Percentiles rank a stretch among this genome's conserved stretches.
Evolutionary conservation across 2,888 invertebrate species (phyloP).

Genomic region (Bursaphelenchus okinawaensis): DNA sequence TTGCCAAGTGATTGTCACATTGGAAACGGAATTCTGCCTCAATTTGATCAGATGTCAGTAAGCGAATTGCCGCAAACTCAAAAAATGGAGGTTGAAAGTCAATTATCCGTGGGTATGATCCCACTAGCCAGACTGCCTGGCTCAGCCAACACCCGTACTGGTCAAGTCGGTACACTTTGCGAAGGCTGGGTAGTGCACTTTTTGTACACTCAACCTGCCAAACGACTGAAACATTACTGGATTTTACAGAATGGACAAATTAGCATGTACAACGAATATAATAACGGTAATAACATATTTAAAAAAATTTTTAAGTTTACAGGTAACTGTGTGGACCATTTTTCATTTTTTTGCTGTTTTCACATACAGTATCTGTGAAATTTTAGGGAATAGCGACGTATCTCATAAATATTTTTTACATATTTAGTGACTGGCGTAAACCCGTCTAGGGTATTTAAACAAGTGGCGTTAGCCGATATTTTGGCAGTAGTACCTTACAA

Average conservation of each 20-base stretch:
- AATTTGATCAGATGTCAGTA: slow-evolving; percentile 32
- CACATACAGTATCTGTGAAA: background rate
- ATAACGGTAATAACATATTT: slow-evolving; percentile 45
- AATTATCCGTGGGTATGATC: slow-evolving; percentile 34
- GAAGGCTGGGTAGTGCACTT: slow-evolving; percentile 58
- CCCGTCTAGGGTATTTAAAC: slow-evolving; percentile 41
- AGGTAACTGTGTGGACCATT: background rate
- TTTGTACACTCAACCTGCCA: slow-evolving; percentile 40
- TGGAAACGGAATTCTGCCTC: slow-evolving; percentile 28
- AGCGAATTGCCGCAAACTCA: slow-evolving; percentile 8
- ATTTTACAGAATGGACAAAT: slow-evolving; percentile 48
- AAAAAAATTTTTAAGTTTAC: no score
- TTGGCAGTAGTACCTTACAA: slow-evolving; percentile 48
- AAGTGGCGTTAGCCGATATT: slow-evolving; percentile 50
- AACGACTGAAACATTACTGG: slow-evolving; percentile 57
- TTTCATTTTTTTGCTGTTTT: background rate
- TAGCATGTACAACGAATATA: slow-evolving; percentile 53
- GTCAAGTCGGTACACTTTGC: slow-evolving; percentile 17
- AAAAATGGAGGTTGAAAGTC: slow-evolving; percentile 9
- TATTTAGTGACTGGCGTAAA: slow-evolving; percentile 40
- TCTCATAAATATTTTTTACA: no score
- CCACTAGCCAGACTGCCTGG: slow-evolving; percentile 45
- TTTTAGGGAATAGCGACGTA: no score
- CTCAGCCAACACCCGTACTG: slow-evolving; percentile 15
- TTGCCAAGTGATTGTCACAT: slow-evolving; percentile 51